Evolutionary conservation across 2,113 vertebrate genomes (phyloP).

Genomic region (Anthoscopus minutus): DNA sequence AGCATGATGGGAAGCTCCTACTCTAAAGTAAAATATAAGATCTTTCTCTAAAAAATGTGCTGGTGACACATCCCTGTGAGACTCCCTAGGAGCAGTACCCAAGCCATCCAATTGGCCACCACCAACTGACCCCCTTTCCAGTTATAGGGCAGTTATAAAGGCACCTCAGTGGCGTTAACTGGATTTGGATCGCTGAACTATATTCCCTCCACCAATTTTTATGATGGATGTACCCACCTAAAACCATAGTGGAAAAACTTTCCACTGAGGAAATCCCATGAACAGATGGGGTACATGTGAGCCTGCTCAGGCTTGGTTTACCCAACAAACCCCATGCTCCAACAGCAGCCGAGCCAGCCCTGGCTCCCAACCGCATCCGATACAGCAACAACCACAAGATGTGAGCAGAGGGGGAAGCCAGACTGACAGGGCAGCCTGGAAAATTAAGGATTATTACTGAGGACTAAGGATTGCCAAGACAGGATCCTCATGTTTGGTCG

Average conservation of each 20-base stretch:
- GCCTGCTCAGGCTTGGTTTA: neutral
- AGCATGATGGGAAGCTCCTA: neutral
- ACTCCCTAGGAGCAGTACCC: neutral
- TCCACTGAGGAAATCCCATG: neutral
- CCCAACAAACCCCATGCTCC: neutral
- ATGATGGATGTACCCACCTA: neutral
- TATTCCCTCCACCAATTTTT: neutral
- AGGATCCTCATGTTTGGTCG: neutral
- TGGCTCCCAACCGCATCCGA: rapidly evolving
- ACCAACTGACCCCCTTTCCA: neutral
- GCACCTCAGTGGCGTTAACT: neutral
- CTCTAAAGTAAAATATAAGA: neutral
- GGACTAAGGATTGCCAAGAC: neutral
- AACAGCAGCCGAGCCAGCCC: neutral
- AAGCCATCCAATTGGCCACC: neutral
- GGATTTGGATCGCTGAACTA: neutral
- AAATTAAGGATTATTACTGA: neutral
- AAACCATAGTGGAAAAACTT: neutral
- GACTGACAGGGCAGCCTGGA: neutral
- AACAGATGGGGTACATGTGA: neutral
- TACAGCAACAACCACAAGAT: neutral
- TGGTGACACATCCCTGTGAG: neutral
- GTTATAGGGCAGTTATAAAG: neutral
- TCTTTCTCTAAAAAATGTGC: neutral
- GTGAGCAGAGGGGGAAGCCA: neutral